Evolutionary conservation across 2,113 vertebrate genomes (phyloP), one percentile per base, ranked within the genome.

Genomic region (Bombycilla garrulus): DNA sequence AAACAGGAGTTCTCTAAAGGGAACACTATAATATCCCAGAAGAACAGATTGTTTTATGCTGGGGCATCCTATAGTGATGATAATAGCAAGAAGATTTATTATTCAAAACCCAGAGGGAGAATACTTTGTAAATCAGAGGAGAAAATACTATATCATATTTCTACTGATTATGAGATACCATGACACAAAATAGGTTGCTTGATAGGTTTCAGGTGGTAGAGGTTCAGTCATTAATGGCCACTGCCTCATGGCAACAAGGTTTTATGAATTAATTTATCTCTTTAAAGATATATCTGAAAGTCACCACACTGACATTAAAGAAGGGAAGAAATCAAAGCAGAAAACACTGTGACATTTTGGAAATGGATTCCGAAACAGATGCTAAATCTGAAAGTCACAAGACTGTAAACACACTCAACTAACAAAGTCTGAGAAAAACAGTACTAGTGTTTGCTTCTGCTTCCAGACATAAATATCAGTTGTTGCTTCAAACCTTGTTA

Each of bases 81-180:
- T 81, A 64, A 60, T 25, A 94, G 56, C 72, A 90, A 57, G 50
- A 83, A 95, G 62, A 91, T 80, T 83, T 90, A 90, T 90, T 95
- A 94, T 61, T 70, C 45, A 78, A 81, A 90, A 21, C 62, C 90
- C 64, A 78, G 31, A 26, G 76, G 64, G 48, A 31, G 79, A 89
- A 78, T 64, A 78, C 40, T 93, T 71, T 56, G 19, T 62, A 86
- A 19, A 74, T 88, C 48, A 53, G 64, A 89, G 61, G 11, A 95
- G 22, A 94, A 95, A 90, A 88, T 77, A 66, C 11, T 74, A 3
- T 44, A 85, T 8, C 3, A 26, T 65, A 31, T 85, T 89, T 47
- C 81, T 48, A 57, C 38, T 50, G 24, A 47, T 80, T 94, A 45
- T 71, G 53, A 79, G 76, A 57, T 44, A 86, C 21, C 61, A n/a